Evolutionary conservation across 2,113 vertebrate genomes (phyloP).

Genomic region (Vimba vimba): DNA sequence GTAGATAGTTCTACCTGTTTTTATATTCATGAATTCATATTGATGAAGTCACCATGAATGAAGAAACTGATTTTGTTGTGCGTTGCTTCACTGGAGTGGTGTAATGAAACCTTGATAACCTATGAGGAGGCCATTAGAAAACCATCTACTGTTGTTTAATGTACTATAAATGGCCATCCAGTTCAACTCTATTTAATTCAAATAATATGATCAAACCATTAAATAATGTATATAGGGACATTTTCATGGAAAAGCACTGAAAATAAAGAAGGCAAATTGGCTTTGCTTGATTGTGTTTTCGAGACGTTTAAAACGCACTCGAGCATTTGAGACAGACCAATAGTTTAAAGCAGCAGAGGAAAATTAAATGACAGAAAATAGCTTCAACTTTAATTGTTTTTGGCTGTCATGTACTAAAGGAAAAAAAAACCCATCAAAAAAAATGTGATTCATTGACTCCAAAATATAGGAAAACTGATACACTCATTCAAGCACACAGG

Average conservation of each 20-base stretch:
- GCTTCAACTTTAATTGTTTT: slow-evolving; percentile 1
- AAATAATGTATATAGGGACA: background rate
- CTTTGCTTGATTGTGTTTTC: background rate
- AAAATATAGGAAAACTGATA: background rate
- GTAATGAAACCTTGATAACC: slow-evolving; percentile 34
- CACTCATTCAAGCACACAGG: background rate
- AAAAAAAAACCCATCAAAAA: background rate
- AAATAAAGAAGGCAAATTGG: background rate
- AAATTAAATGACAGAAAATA: background rate
- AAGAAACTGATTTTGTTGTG: slow-evolving; percentile 36
- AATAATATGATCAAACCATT: background rate
- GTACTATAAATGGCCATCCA: slow-evolving; percentile 12
- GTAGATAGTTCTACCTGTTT: slow-evolving; percentile 42
- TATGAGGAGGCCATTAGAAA: slow-evolving; percentile 12
- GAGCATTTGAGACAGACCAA: background rate
- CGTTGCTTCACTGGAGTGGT: slow-evolving; percentile 13
- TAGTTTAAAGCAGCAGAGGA: background rate
- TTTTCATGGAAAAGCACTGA: background rate
- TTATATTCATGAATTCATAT: slow-evolving; percentile 41
- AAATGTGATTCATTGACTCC: background rate
- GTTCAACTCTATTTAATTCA: too few species aligned
- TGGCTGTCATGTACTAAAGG: background rate
- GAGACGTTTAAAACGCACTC: background rate
- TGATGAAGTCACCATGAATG: slow-evolving; percentile 32
- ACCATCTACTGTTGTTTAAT: slow-evolving; percentile 21